A percentile compares a stretch with the other conserved stretches of the same genome.
These are phyloP conservation scores for Aphidius gifuensis DNA, from an alignment of 1,140 invertebrate species.

Conservation along the genomic window DNA sequence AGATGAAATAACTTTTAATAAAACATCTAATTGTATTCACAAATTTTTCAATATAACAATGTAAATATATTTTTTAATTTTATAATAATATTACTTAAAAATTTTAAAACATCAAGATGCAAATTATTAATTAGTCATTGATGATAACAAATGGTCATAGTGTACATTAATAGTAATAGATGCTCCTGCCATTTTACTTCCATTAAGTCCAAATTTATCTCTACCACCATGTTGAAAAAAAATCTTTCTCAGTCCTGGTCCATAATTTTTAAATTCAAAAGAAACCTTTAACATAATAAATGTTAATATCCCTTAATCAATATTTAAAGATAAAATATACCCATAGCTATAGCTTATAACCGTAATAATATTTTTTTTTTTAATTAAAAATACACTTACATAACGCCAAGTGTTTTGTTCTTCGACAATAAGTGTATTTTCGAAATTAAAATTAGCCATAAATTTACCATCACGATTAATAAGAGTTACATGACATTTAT, in stretches of 20 bases:
- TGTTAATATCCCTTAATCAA: conserved; percentile 14
- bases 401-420: conserved; percentile 43
- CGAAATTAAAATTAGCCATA: conserved; percentile 32
- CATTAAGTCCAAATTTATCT: conserved; percentile 64
- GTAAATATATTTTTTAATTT: too few species aligned
- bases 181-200: conserved; percentile 66
- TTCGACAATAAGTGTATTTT: conserved; percentile 29
- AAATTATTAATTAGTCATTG: too few species aligned
- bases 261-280: conserved; percentile 44
- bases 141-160: too few species aligned
- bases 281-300: conserved; percentile 30
- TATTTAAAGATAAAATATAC: conserved; percentile 3
- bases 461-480: conserved; percentile 21
- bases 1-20: conserved; percentile 65
- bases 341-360: conserved; percentile 1
- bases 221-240: conserved; percentile 48
- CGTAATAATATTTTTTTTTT: not conserved
- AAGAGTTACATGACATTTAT: conserved; percentile 31
- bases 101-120: too few species aligned
- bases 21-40: conserved; percentile 67
- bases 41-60: conserved; percentile 57
- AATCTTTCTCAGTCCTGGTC: conserved; percentile 40
- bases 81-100: too few species aligned
- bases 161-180: too few species aligned
- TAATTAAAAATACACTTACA: conserved; percentile 30